A percentile compares a stretch with the other conserved stretches of the same genome.
Conservation (phyloP, 2,797 vertebrate species). For the Tragelaphus eurycerus region DNA sequence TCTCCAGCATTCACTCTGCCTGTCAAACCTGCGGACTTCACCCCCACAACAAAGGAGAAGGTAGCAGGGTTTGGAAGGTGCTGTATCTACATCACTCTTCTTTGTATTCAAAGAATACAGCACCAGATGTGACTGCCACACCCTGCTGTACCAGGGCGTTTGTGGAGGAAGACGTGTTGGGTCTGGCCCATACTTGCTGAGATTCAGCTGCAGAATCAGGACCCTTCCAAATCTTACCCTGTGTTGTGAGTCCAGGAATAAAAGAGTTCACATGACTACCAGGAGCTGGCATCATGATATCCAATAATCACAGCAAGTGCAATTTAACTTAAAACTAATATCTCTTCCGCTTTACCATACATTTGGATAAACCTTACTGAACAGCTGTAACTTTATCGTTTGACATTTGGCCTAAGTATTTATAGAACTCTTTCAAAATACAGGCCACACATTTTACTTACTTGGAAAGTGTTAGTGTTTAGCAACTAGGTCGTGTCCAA, state of each 20-base stretch:
- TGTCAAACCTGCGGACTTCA: background rate
- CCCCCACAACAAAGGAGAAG: background rate
- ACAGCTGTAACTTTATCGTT: background rate
- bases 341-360: background rate
- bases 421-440: background rate
- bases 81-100: fast-evolving
- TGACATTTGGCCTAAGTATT: background rate
- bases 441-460: background rate
- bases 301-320: background rate
- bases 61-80: background rate
- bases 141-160: background rate
- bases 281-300: background rate
- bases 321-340: background rate
- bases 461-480: background rate
- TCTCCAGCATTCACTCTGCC: background rate
- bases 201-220: background rate
- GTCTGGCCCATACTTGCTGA: background rate
- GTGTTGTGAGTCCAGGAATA: background rate
- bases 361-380: background rate
- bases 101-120: background rate
- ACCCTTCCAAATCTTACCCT: background rate
- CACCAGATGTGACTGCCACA: fast-evolving
- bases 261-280: background rate
- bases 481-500: background rate
- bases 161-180: no score